Evolutionary conservation across 2,113 vertebrate species (phyloP), one percentile per base, ranked within the genome.

Genomic region (Aspidoscelis tigris): DNA sequence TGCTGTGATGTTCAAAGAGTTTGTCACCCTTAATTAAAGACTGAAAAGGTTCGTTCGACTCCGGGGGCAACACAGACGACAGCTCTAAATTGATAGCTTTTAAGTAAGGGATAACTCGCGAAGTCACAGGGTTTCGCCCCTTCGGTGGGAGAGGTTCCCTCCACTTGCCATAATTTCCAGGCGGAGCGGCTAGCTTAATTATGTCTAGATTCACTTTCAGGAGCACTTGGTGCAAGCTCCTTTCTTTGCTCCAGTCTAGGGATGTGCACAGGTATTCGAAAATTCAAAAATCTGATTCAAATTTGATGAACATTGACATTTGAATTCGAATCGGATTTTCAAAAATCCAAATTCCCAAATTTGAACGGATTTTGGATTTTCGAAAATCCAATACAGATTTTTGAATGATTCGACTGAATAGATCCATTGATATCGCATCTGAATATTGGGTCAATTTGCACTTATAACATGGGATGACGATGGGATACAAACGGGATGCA

Each of bases 11-110:
- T 97, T 96, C 95, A 96, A 96, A 96, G 95, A 95, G 92, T 95
- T 96, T 96, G 95, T 96, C 94, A 95, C 94, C 95, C 95, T 96
- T 96, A 97, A 97, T 97, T 96, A 96, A 96, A 95, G 95, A 85
- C 90, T 95, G 95, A 93, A 95, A 96, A 96, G 94, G 75, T 95
- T 95, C 94, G 92, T 95, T 95, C 93, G 94, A 92, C 94, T 96
- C 93, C 92, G 87, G 83, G 94, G 94, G 94, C 93, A 91, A 94
- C 91, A 93, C 92, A 89, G 47, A 94, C 93, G 94, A 95, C 95
- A 93, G 94, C 91, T 95, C 94, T 94, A 95, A 96, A 94, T 94
- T 96, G 95, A 96, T 95, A 95, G 94, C 95, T 96, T 96, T 96
- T 95, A 96, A 95, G 94, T 90, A 88, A 85, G 88, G 93, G 84